Evolutionary conservation across 1,140 invertebrate genomes (phyloP), one percentile per base, ranked within the genome.

Genomic region (Lanistes nyassanus): DNA sequence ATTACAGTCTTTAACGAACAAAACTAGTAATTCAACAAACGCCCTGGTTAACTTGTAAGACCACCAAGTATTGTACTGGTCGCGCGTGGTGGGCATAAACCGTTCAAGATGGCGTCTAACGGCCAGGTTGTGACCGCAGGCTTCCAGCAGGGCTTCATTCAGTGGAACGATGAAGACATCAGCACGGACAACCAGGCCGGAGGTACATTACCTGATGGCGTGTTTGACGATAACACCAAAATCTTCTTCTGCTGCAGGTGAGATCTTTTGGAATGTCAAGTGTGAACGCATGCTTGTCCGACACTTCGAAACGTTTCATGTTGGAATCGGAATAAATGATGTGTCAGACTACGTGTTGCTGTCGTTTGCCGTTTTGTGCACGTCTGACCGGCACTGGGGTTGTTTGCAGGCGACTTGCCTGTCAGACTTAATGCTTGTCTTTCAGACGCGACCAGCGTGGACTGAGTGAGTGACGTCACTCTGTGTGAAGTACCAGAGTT

Each of bases 241-340:
- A 79, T 82, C 7, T 37, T 56, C 19, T 84, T 76, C 79, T 84
- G 83, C 69, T 84, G 82, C 79, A 80, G 82, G 82, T 83, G 5
- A 60, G 19, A 42, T 29, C 19, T 51, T 7, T 0, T 7, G 11
- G 64, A 34, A 37, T 0, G 13, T 53, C 23, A 23, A 13, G 13
- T 53, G 51, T 53, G 13, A 53, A 23, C 23, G 51, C 23, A 13
- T 13, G 23, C 23, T 53, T 23, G 51, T 13, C 13, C 51, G 13
- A 53, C 13, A 13, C 51, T 13, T 23, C 23, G 13, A 13, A 13
- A 13, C 51, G 51, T 11, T 11, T 53, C 13, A 53, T 11, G 51
- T 11, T 11, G 51, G 51, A 23, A 23, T 11, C 13, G 51, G 51
- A 53, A 23, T 53, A 53, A 23, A 23, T 11, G 51, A 23, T 23